Base-by-base conservation (phyloP, 2,888 invertebrate genomes). In the Tineola bisselliella region DNA sequence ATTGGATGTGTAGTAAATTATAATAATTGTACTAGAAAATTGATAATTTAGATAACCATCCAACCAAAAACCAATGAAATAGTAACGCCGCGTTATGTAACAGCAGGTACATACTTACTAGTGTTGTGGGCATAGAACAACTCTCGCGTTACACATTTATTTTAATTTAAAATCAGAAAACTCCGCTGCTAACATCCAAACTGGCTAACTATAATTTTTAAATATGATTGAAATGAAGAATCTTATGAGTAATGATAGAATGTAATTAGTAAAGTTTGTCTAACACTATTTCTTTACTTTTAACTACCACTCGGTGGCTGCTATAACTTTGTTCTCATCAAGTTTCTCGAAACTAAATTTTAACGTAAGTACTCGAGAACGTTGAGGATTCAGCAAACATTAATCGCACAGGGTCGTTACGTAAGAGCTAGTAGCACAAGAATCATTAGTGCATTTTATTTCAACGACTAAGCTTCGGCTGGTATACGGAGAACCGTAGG, bases 391-490 rank as follows among this genome's bases (percentile, higher is more conserved):
- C 19, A 15, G 33, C 58, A 33, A 58, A 58, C 58, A 58, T 58
- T 58, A 58, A 58, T 58, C 58, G 58, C 15, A 25, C 31, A 30
- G 12, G 58, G 33, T 58, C 58, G 33, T 58, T 58, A 58, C 58
- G 33, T 13, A 58, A 33, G 58, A 33, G 17, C n/a, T 58, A 15
- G 8, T 58, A 58, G 33, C 62, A 48, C 62, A 64, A 67, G 69
- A 74, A 73, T 77, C 77, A 78, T 82, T 80, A 79, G 75, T 77
- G 77, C 76, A 76, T 77, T 79, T 81, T 76, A 77, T 78, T 78
- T 74, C 68, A 71, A 68, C 66, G 68, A 69, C 66, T 67, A 67
- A 64, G 65, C 69, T 67, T 68, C 68, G 62, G 33, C 3, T 30
- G 56, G 25, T 25, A 25, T 18, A 56, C 30, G 5, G 56, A 56